Base-by-base conservation (phyloP, 2,888 invertebrate species). In the Tachina fera region DNA sequence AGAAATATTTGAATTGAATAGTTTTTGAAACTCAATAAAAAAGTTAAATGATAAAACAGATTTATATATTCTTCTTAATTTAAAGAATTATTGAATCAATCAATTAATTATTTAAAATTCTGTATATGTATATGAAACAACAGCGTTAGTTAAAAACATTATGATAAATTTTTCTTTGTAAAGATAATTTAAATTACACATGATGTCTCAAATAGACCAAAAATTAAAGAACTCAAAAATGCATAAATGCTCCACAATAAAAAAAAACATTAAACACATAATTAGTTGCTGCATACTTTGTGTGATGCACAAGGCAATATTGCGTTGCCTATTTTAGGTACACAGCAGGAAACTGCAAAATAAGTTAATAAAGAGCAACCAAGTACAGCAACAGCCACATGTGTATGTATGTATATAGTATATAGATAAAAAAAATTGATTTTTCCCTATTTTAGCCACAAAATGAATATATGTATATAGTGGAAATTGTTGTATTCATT, bases 261-360 rank as follows among this genome's bases (percentile, higher is more conserved):
- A 51, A 56, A 70, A 16, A 70, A 75, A 71, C 13, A 63, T 49
- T 82, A 85, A 87, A 88, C 81, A 81, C 84, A 82, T 88, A 87
- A 87, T 88, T 87, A 88, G 88, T 86, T 83, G 83, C 81, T 79
- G 80, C 80, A 86, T 76, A 86, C 22, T 79, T 83, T 60, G 83
- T 83, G 82, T 45, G 78, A 63, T 51, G 65, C 51, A 14, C 31
- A 58, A 16, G 43, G 58, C 43, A 19, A 67, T 68, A 19, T 56
- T 49, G 51, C 58, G 71, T 60, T 71, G 71, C 65, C 76, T 63
- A 63, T 16, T 67, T 74, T 6, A 74, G 1, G 65, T 31, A 51
- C 43, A 43, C 49, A 47, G n/a, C 39, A 56, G 16, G 22, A 19
- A 39, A 47, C 13, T 43, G 31, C 49, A 70, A 51, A 22, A 68